These are phyloP conservation scores for Trichonephila clavata DNA, from an alignment of 1,140 invertebrate genomes.

Conservation along the genomic window DNA sequence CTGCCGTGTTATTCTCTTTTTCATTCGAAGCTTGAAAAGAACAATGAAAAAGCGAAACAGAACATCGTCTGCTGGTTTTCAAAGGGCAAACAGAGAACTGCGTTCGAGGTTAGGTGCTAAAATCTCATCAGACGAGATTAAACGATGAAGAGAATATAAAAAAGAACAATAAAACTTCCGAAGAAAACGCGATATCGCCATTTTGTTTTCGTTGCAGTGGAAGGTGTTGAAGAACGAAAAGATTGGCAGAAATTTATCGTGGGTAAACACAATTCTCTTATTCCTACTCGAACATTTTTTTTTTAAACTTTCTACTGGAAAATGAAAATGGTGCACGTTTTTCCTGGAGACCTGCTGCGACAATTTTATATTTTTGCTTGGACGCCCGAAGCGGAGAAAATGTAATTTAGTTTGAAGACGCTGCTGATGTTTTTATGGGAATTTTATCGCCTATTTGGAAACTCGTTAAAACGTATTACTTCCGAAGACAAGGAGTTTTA, in stretches of 20 bases:
- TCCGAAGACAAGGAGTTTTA: slow-evolving; percentile 33
- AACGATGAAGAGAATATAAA: background rate
- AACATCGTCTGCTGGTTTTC: slow-evolving; percentile 6
- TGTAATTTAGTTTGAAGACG: slow-evolving; percentile 57
- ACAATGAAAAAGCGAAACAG: background rate
- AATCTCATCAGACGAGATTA: slow-evolving; percentile 51
- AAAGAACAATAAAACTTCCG: slow-evolving; percentile 4
- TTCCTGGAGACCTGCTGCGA: background rate
- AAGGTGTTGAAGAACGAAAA: background rate
- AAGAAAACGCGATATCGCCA: slow-evolving; percentile 20
- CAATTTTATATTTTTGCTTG: slow-evolving; percentile 11
- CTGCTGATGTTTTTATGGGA: slow-evolving; percentile 48
- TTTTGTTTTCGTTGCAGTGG: slow-evolving; percentile 22
- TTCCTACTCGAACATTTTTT: background rate
- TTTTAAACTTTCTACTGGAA: background rate
- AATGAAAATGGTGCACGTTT: slow-evolving; percentile 44
- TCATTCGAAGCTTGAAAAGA: background rate
- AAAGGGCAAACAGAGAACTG: slow-evolving; percentile 28
- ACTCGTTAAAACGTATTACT: slow-evolving; percentile 57
- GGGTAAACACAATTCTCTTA: slow-evolving; percentile 42
- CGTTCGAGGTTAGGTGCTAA: slow-evolving; percentile 50
- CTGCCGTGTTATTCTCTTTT: background rate
- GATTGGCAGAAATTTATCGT: slow-evolving; percentile 43
- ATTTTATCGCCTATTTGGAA: slow-evolving; percentile 61
- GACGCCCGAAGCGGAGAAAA: slow-evolving; percentile 2